Base-by-base conservation (phyloP, 2,888 invertebrate species). In the Dasypolia templi region DNA sequence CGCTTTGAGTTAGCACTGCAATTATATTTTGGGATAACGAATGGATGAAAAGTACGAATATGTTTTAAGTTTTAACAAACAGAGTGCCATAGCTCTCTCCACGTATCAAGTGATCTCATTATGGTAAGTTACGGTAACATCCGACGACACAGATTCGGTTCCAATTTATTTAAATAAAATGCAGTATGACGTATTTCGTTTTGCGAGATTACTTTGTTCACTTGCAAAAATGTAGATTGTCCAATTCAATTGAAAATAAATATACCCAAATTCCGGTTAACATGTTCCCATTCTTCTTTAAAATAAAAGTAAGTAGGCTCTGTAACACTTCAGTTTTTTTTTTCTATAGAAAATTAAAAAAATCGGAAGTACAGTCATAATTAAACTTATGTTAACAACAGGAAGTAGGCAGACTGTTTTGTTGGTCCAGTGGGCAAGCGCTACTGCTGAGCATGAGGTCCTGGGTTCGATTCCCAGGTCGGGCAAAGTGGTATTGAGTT, bases 81-180 rank as follows among this genome's bases (percentile, higher is more conserved):
- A 49, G 12, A 39, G 9, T 44, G n/a, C 14, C 26, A 51, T 56
- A 39, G 17, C 17, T 42, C 32, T 77, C 58, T 32, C 32, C 66
- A 64, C 56, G 63, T 72, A 59, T 44, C 58, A 44, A 64, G 22
- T 62, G 80, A 83, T 81, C 69, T 61, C 66, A 46, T 70, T 74
- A 46, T 12, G 83, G 75, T 75, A 83, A 71, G 56, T 75, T 58
- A 53, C 75, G 62, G 65, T 69, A 51, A 53, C 75, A 75, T 80
- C 70, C 81, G 67, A 81, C 63, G 82, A 73, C 84, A 81, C 29
- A 84, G 63, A 81, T 84, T 70, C 49, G 14, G n/a, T 67, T 71
- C 44, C 55, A 77, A 77, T 82, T 82, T 77, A 81, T 81, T 82
- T 65, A 69, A 82, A 84, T 81, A 59, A 71, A 77, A 77, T 82